phyloP scores from a whole-genome alignment of 2,113 vertebrate genomes.

The Rafetus swinhoei region DNA sequence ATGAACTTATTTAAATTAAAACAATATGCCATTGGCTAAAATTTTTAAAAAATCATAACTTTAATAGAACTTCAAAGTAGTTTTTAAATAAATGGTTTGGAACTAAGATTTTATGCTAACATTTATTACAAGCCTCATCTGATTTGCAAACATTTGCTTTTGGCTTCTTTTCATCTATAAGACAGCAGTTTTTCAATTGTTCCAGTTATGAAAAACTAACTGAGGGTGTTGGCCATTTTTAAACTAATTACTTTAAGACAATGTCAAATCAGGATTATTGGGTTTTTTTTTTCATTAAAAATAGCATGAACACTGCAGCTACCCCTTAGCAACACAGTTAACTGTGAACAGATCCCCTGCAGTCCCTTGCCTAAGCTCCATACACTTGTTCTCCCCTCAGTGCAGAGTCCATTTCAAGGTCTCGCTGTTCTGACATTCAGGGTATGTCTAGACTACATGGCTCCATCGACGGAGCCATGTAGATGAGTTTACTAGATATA shows the following conservation, averaged over 20 bases:
- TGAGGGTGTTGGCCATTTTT: slow-evolving; percentile 12
- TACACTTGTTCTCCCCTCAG: rapidly evolving
- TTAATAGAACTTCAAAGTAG: background rate
- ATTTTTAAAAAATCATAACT: background rate
- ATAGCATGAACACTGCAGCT: background rate
- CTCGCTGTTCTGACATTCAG: background rate
- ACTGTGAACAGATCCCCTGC: background rate
- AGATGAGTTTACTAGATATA: too few species aligned
- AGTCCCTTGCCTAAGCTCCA: background rate
- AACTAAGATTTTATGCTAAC: slow-evolving; percentile 12
- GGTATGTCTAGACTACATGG: too few species aligned
- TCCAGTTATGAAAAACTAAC: slow-evolving; percentile 41
- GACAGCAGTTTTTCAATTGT: slow-evolving; percentile 27
- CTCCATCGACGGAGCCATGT: too few species aligned
- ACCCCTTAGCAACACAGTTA: background rate
- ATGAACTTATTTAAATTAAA: background rate
- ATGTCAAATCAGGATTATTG: background rate
- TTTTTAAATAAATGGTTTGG: slow-evolving; percentile 25
- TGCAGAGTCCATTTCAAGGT: background rate
- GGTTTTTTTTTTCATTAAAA: background rate
- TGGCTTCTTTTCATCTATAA: slow-evolving; percentile 27
- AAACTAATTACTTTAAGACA: background rate
- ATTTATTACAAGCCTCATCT: slow-evolving; percentile 4
- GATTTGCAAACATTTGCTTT: slow-evolving; percentile 16
- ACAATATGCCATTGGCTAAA: rapidly evolving